These are phyloP conservation scores for Erynnis tages DNA, from an alignment of 2,888 invertebrate genomes.

Conservation along the genomic window DNA sequence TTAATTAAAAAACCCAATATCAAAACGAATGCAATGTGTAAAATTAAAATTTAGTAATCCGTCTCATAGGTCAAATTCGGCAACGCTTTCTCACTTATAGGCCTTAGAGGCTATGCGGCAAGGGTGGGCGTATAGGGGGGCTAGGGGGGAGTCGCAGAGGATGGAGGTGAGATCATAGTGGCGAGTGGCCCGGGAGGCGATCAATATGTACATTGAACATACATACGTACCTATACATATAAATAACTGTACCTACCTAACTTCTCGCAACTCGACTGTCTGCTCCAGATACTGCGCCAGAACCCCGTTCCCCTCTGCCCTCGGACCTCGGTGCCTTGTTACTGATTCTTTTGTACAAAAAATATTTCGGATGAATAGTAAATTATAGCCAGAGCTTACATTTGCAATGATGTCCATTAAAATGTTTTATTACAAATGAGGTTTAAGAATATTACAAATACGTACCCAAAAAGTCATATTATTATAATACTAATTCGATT, in stretches of 20 bases:
- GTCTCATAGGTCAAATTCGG: slow-evolving; percentile 35
- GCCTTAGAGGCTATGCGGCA: slow-evolving; percentile 66
- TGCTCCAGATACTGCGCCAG: slow-evolving; percentile 80
- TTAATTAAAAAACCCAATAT: not conserved
- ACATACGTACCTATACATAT: slow-evolving; percentile 72
- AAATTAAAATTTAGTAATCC: slow-evolving; percentile 8
- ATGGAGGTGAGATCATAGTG: slow-evolving; percentile 82
- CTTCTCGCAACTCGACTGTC: slow-evolving; percentile 79
- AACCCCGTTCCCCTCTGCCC: slow-evolving; percentile 60
- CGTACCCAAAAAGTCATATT: too few relatives aligned
- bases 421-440: too few relatives aligned
- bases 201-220: slow-evolving; percentile 81
- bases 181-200: slow-evolving; percentile 80
- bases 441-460: too few relatives aligned
- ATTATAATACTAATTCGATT: too few relatives aligned
- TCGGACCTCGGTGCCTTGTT: slow-evolving; percentile 49
- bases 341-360: slow-evolving; percentile 50
- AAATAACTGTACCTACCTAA: slow-evolving; percentile 78
- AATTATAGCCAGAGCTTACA: too few relatives aligned
- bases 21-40: not conserved
- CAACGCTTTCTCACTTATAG: slow-evolving; percentile 53
- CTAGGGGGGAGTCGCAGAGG: slow-evolving; percentile 64
- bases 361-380: slow-evolving; percentile 17
- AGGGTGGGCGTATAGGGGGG: slow-evolving; percentile 49
- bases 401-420: too few relatives aligned